Conservation (phyloP, 2,888 invertebrate genomes). For the Polyommatus iphigenia region DNA sequence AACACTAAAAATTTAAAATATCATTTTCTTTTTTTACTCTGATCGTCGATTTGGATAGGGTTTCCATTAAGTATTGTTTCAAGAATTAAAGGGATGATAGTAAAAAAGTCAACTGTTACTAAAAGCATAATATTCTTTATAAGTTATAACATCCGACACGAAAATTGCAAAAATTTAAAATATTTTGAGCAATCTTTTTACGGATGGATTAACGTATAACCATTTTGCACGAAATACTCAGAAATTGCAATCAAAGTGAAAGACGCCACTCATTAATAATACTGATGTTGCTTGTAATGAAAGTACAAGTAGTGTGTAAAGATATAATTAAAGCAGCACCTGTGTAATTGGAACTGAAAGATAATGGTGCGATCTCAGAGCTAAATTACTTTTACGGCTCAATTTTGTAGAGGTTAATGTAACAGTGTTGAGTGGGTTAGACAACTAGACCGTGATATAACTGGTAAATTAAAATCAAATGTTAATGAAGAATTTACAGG, state of each 20-base stretch:
- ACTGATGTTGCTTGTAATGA: neutral
- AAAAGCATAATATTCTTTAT: no score
- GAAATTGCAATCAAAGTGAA: neutral
- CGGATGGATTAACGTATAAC: no score
- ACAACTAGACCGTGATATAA: slow-evolving; percentile 20
- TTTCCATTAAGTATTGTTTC: no score
- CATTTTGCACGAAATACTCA: neutral
- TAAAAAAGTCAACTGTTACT: no score
- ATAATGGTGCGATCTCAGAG: slow-evolving; percentile 5
- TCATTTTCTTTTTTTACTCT: no score
- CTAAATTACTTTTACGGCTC: neutral
- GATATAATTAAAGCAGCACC: slow-evolving; percentile 5
- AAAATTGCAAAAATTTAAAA: no score
- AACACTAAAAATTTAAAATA: no score
- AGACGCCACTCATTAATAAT: neutral
- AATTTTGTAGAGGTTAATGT: slow-evolving; percentile 11
- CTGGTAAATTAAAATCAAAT: neutral
- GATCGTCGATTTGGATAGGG: no score
- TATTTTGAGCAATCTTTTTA: no score
- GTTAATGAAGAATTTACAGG: neutral
- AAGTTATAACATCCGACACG: no score
- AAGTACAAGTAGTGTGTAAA: neutral
- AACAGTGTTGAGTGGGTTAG: slow-evolving; percentile 9
- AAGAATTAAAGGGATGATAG: no score
- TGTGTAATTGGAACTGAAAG: slow-evolving; percentile 9